Conservation (phyloP, 1,140 invertebrate genomes). For the Heliconius hewitsoni region DNA sequence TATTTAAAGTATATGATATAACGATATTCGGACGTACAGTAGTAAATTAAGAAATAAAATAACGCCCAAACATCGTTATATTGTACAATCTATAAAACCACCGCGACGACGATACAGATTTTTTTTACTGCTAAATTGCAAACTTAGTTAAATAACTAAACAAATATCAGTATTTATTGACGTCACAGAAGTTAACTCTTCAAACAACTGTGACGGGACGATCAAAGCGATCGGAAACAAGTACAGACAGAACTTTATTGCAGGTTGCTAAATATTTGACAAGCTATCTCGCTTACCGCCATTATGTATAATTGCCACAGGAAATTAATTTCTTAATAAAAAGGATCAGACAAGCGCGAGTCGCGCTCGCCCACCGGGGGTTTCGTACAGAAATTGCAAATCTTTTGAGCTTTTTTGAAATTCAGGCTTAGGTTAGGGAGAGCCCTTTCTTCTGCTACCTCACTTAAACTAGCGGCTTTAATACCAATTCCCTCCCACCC, state of each 20-base stretch:
- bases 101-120: too few relatives aligned
- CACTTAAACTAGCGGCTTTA: too few relatives aligned
- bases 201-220: slow-evolving; percentile 41
- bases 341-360: too few relatives aligned
- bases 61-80: not conserved
- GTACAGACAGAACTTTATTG: slow-evolving; percentile 62
- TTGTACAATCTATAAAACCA: not conserved
- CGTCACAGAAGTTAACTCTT: not conserved
- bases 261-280: slow-evolving; percentile 35
- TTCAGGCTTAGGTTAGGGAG: too few relatives aligned
- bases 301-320: slow-evolving; percentile 61
- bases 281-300: slow-evolving; percentile 27
- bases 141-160: not conserved
- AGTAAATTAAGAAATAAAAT: too few relatives aligned
- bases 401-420: too few relatives aligned
- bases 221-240: slow-evolving; percentile 72
- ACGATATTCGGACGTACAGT: too few relatives aligned
- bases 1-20: too few relatives aligned
- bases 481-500: too few relatives aligned
- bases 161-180: not conserved
- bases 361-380: too few relatives aligned
- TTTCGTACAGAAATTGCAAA: too few relatives aligned
- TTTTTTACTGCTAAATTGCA: not conserved
- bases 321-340: not conserved
- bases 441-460: too few relatives aligned